Conservation (phyloP, 2,797 vertebrate genomes). For the Cheirogaleus major region DNA sequence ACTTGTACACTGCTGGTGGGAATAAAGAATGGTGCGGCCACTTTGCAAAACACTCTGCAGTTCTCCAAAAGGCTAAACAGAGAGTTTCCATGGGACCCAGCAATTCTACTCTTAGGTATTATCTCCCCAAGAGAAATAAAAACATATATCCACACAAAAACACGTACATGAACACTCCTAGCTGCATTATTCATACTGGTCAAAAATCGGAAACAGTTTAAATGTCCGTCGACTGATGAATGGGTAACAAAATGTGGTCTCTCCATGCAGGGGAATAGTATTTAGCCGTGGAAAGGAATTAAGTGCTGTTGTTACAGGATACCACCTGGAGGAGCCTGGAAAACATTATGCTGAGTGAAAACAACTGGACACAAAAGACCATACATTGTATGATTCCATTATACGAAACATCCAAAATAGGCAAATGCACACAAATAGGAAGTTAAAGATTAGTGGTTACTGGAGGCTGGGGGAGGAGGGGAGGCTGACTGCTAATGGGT, state of each 20-base stretch:
- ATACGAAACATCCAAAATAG: accelerated
- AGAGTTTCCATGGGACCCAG: not conserved
- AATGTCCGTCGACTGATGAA: not conserved
- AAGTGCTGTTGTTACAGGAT: accelerated
- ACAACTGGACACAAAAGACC: not conserved
- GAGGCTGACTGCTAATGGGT: not conserved
- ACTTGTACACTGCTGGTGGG: accelerated
- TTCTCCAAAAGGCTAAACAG: not conserved
- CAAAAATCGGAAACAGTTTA: too few relatives aligned
- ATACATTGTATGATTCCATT: accelerated
- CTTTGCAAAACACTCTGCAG: not conserved
- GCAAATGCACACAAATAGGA: not conserved
- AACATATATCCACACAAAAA: not conserved
- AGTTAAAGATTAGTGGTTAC: not conserved
- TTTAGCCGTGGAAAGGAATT: not conserved
- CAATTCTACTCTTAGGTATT: not conserved
- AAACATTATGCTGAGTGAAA: not conserved
- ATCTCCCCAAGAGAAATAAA: not conserved
- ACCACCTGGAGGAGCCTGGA: not conserved
- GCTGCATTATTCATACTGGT: not conserved
- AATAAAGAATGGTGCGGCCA: not conserved
- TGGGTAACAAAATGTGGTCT: not conserved
- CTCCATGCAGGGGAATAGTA: not conserved
- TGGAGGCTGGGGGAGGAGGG: too few relatives aligned
- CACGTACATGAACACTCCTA: accelerated